These are phyloP conservation scores for Tauraco hartlaubi DNA, from an alignment of 2,797 vertebrate genomes.

Conservation along the genomic window DNA sequence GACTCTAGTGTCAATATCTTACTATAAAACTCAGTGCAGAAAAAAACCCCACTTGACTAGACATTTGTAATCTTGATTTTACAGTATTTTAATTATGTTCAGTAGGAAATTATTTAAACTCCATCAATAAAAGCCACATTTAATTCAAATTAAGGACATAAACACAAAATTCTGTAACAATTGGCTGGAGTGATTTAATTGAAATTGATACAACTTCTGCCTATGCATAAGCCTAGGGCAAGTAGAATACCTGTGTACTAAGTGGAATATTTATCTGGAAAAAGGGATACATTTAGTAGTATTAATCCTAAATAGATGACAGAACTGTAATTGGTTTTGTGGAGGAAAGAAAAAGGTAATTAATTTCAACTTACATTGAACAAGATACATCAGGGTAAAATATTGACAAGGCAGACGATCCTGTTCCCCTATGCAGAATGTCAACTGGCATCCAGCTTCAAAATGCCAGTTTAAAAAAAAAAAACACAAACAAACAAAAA, in stretches of 20 bases:
- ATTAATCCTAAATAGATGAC: conserved; percentile 42
- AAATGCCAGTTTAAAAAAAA: background rate
- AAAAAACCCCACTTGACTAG: background rate
- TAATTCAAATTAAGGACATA: background rate
- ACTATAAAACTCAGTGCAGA: fast-evolving
- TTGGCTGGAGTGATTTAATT: background rate
- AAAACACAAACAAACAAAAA: too few relatives aligned
- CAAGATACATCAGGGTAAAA: conserved; percentile 72
- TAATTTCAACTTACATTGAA: conserved; percentile 68
- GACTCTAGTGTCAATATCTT: background rate
- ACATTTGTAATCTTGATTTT: background rate
- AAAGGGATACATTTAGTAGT: background rate
- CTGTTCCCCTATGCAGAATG: conserved; percentile 47
- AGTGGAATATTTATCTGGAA: background rate
- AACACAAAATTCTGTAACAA: background rate
- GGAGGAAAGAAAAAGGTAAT: conserved; percentile 61
- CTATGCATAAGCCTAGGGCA: background rate
- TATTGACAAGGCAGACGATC: conserved; percentile 63
- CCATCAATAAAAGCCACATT: background rate
- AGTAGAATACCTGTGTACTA: background rate
- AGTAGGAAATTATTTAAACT: background rate
- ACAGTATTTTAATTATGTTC: background rate
- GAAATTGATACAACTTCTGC: background rate
- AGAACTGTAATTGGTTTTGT: conserved; percentile 70
- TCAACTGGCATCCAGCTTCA: conserved; percentile 49